Evolutionary conservation across 35 echinoderm and acorn worm genomes (phyloP), one percentile per base, ranked within the genome.

Genomic region (Lytechinus variegatus): DNA sequence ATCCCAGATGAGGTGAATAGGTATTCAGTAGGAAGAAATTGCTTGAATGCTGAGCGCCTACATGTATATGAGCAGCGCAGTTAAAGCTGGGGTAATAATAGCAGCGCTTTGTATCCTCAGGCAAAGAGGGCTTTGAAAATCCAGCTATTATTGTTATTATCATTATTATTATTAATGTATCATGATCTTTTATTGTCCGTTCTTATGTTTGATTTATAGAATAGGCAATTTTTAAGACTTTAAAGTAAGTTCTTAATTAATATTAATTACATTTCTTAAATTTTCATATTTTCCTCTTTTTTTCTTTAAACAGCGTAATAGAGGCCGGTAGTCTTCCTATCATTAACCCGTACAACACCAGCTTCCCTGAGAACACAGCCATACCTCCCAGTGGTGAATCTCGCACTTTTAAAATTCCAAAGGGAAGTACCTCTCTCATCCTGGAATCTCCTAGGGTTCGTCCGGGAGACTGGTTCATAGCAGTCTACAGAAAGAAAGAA

Each of bases 291-390:
- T 72, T 52, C 87, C 89, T 2, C n/a, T n/a, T n/a, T n/a, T 55
- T 52, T 71, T 86, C 56, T 87, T 54, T 52, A 61, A 44, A 79
- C 10, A 79, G 24, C 95, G 96, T 95, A 0, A 52, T 97, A 16
- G 95, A 97, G 52, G 12, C 29, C 14, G 96, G 95, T 72, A 96
- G 96, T 21, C 54, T 97, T 16, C 97, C 97, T n/a, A 87, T 98
- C 53, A 91, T 97, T 33, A 98, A 98, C 54, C 97, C 97, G 10
- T 97, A 97, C 94, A 98, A 98, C 54, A 89, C 95, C 9, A 95
- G 86, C 54, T 98, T 98, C 44, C 97, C 97, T 28, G 66, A 92
- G 0, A 87, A 95, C 27, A 96, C 91, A 3, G 61, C 89, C 60
- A 8, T 95, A 52, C 92, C 55, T 10, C 53, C 19, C n/a, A 71